Evolutionary conservation across 2,797 vertebrate species (phyloP).

Genomic region (Artibeus lituratus): DNA sequence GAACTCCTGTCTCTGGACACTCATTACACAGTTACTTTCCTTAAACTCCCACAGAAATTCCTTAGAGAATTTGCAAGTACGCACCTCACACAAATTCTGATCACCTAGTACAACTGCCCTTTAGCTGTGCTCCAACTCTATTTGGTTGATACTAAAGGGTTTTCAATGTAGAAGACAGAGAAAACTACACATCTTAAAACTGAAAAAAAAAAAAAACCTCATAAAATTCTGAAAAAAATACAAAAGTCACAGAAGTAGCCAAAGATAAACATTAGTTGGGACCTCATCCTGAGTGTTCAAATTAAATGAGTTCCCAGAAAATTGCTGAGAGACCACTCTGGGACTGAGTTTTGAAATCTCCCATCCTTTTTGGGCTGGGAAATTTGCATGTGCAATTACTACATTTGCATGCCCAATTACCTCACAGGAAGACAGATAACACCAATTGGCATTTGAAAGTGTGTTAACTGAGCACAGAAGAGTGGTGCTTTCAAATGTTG

Average conservation of each 20-base stretch:
- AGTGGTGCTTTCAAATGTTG: conserved; percentile 48
- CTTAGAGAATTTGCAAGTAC: not conserved
- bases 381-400: conserved; percentile 56
- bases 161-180: not conserved
- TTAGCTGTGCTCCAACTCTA: not conserved
- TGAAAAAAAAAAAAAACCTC: not conserved
- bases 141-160: not conserved
- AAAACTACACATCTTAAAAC: not conserved
- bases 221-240: conserved; percentile 21
- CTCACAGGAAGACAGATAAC: conserved; percentile 54
- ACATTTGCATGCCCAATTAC: conserved; percentile 64
- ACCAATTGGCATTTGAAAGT: conserved; percentile 60
- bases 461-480: conserved; percentile 48
- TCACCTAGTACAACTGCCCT: not conserved
- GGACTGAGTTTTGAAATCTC: conserved; percentile 35
- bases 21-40: not conserved
- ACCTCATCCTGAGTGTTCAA: not conserved
- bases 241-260: not conserved
- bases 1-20: not conserved
- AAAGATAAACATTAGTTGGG: not conserved
- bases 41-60: not conserved
- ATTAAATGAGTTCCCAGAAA: conserved; percentile 1
- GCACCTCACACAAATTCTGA: not conserved
- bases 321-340: not conserved
- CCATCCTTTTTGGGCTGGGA: conserved; percentile 12